Conservation (phyloP, 23 tunicate genomes). For the Ascidia mentula region DNA sequence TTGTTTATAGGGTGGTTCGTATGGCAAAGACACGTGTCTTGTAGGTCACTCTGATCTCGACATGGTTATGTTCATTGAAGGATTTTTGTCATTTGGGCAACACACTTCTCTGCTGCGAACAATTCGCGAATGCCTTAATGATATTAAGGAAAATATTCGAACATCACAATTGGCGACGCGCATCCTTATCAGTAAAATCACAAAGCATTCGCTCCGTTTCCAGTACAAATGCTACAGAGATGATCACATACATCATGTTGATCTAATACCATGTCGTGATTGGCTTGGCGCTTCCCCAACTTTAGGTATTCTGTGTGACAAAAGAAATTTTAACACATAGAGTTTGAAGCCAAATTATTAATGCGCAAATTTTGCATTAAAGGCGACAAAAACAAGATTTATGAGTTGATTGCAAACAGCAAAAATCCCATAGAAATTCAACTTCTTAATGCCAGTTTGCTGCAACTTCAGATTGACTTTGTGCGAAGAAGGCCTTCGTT, state of each 20-base stretch:
- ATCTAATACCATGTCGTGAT: constrained; percentile 48
- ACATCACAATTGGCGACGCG: constrained; percentile 40
- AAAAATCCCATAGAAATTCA: constrained; percentile 41
- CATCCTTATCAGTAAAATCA: constrained; percentile 31
- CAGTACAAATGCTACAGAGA: constrained; percentile 51
- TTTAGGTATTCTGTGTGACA: constrained; percentile 11
- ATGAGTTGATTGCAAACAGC: constrained; percentile 40
- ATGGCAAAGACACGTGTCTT: constrained; percentile 60
- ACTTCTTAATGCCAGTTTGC: constrained; percentile 26
- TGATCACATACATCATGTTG: constrained; percentile 65
- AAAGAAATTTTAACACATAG: not conserved
- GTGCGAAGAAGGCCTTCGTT: constrained; percentile 30
- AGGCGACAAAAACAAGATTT: constrained; percentile 50
- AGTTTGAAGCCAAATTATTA: too few species aligned
- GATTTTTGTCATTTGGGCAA: constrained; percentile 24
- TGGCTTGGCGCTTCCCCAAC: constrained; percentile 42
- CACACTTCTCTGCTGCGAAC: not conserved
- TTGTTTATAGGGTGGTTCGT: constrained; percentile 59
- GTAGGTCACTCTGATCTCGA: constrained; percentile 58
- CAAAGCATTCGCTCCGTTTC: constrained; percentile 37
- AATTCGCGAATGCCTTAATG: constrained; percentile 14
- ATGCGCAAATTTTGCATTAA: too few species aligned
- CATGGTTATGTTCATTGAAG: constrained; percentile 43
- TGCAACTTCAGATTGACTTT: constrained; percentile 64
- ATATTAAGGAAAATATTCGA: constrained; percentile 26